Evolutionary conservation across 2,888 invertebrate genomes (phyloP).

Genomic region (Heliconius ethilla): DNA sequence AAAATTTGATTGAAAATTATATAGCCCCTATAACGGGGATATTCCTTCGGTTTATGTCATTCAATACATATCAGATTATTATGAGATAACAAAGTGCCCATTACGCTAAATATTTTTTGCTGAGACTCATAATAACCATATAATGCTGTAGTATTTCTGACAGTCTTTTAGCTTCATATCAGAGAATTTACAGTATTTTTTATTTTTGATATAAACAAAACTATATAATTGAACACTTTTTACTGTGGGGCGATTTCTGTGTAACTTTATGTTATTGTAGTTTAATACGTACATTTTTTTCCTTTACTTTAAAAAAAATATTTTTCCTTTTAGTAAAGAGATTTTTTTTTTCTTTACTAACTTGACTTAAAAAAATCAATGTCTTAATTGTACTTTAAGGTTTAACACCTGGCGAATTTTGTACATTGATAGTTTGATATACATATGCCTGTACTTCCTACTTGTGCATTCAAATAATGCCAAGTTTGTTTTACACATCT

Average conservation of each 20-base stretch:
- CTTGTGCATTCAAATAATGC: background rate
- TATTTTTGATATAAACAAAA: background rate
- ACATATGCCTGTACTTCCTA: background rate
- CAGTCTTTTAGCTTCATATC: background rate
- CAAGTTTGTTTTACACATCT: background rate
- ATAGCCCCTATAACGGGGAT: too few relatives aligned
- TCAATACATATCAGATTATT: background rate
- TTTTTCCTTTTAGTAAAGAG: too few relatives aligned
- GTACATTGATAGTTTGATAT: background rate
- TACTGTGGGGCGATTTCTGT: background rate
- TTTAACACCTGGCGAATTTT: background rate
- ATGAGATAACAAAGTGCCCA: background rate
- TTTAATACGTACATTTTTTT: background rate
- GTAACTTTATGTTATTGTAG: background rate
- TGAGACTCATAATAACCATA: background rate
- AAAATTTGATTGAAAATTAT: too few relatives aligned
- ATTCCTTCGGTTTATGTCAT: background rate
- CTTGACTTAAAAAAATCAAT: too few relatives aligned
- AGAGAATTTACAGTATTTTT: background rate
- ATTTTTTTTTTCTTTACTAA: too few relatives aligned
- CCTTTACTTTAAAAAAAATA: background rate
- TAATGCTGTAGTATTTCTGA: too few relatives aligned
- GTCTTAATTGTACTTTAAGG: background rate
- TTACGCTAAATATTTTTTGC: background rate
- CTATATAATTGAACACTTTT: background rate